Conservation (phyloP, 2,797 vertebrate genomes). For the Bufotes viridis region DNA sequence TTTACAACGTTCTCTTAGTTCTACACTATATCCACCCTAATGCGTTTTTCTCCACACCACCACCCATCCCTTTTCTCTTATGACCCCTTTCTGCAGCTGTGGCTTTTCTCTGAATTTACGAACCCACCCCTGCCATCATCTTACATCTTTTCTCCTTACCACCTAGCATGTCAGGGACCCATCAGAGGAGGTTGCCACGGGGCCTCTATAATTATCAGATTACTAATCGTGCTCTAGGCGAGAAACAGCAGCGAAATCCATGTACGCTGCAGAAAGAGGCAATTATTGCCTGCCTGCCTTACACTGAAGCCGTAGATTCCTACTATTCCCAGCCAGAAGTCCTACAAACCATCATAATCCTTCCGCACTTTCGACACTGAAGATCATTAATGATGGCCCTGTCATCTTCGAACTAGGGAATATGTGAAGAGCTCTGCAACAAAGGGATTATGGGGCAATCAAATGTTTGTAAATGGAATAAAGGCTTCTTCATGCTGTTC, state of each 20-base stretch:
- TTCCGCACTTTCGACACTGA: background rate
- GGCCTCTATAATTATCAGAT: slow-evolving; percentile 56
- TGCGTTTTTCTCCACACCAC: background rate
- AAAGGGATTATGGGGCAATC: slow-evolving; percentile 26
- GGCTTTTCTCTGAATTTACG: background rate
- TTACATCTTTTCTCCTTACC: background rate
- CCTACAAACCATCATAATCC: slow-evolving; percentile 11
- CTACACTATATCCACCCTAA: background rate
- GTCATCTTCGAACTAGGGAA: slow-evolving; percentile 5
- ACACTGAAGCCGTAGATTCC: background rate
- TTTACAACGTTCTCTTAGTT: background rate
- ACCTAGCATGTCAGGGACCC: slow-evolving; percentile 8
- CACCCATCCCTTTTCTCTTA: background rate
- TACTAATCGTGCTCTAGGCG: slow-evolving; percentile 45
- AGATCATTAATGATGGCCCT: slow-evolving; percentile 23
- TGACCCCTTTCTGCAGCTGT: background rate
- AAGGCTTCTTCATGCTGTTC: slow-evolving; percentile 15
- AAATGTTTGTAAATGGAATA: slow-evolving; percentile 26
- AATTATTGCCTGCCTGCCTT: slow-evolving; percentile 29
- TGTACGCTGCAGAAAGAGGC: slow-evolving; percentile 22
- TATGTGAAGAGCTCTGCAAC: slow-evolving; percentile 10
- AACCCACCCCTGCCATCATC: background rate
- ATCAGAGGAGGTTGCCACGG: slow-evolving; percentile 19
- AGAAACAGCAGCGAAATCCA: background rate
- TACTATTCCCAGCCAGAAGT: background rate